Percentiles rank a stretch among this genome's conserved stretches.
Conservation (phyloP, 2,888 invertebrate species). For the Phortica magna region DNA sequence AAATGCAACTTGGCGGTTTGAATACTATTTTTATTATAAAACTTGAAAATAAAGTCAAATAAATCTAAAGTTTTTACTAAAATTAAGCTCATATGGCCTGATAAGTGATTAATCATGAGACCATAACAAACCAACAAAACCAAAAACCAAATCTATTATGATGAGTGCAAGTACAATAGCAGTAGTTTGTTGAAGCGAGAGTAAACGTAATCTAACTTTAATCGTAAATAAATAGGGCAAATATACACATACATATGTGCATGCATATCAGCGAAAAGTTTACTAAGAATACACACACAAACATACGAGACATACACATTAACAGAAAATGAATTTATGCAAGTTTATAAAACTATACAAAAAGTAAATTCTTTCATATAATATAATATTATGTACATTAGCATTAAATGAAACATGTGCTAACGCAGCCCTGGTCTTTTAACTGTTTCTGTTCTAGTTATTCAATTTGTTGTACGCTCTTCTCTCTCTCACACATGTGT, state of each 20-base stretch:
- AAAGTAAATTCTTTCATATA: not conserved
- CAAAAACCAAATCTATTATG: not conserved
- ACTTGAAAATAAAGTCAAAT: too few species aligned
- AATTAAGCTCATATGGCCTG: not conserved
- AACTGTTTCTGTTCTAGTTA: constrained; percentile 31
- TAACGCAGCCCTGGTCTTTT: constrained; percentile 9
- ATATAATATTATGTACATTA: constrained; percentile 6
- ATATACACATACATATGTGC: constrained; percentile 12
- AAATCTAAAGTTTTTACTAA: not conserved
- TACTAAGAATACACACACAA: not conserved
- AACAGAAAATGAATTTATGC: not conserved
- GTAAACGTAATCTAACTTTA: constrained; percentile 23
- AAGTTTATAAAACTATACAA: constrained; percentile 17
- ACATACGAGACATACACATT: not conserved
- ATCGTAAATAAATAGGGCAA: constrained; percentile 30
- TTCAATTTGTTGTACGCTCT: not conserved
- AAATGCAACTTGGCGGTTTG: too few species aligned
- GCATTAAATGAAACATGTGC: not conserved
- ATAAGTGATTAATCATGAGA: constrained; percentile 13
- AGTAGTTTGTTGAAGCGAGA: constrained; percentile 13
- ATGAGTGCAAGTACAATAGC: constrained; percentile 1
- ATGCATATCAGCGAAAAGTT: not conserved
- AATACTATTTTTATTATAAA: too few species aligned
- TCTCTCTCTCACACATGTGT: constrained; percentile 23
- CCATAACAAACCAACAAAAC: not conserved